Conservation (phyloP, 2,888 invertebrate genomes). For the Hedychridium roseum region DNA sequence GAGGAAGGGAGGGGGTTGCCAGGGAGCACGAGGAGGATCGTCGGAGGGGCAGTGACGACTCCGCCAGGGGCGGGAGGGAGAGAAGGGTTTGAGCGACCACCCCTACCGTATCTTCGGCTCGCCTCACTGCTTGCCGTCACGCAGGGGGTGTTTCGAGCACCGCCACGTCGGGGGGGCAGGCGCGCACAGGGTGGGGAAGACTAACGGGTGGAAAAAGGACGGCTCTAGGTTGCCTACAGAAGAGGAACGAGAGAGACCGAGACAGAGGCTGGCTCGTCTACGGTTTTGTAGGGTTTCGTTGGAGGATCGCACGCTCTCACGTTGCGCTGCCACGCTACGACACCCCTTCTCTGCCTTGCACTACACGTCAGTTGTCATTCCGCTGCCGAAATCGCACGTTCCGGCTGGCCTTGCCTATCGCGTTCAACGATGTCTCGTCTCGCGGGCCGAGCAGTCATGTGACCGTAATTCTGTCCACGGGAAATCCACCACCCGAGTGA, state of each 20-base stretch:
- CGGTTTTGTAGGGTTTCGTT: slow-evolving; percentile 53
- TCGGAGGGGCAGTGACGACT: slow-evolving; percentile 14
- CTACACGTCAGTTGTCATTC: slow-evolving; percentile 48
- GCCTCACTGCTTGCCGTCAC: slow-evolving; percentile 28
- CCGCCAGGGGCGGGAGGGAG: slow-evolving; percentile 14
- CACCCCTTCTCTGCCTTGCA: slow-evolving; percentile 34
- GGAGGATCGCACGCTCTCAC: slow-evolving; percentile 51
- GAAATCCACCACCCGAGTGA: slow-evolving; percentile 5
- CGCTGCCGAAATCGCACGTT: slow-evolving; percentile 48
- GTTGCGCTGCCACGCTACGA: slow-evolving; percentile 36
- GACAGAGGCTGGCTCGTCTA: slow-evolving; percentile 27
- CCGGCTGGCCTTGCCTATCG: slow-evolving; percentile 16
- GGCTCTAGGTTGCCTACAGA: not conserved
- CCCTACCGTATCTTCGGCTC: slow-evolving; percentile 22
- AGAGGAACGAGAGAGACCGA: slow-evolving; percentile 8
- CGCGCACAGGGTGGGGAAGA: not conserved
- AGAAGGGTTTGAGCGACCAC: slow-evolving; percentile 22
- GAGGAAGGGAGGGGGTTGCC: slow-evolving; percentile 26
- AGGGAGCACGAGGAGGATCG: slow-evolving; percentile 14
- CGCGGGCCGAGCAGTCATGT: slow-evolving; percentile 11
- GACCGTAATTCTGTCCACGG: slow-evolving; percentile 2
- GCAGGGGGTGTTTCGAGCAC: slow-evolving; percentile 34
- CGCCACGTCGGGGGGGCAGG: not conserved
- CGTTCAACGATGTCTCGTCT: too few species aligned
- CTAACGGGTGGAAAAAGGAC: not conserved